A percentile compares a stretch with the other conserved stretches of the same genome.
These are phyloP conservation scores for Cygnus buccinator DNA, from an alignment of 2,113 vertebrate species.

Conservation along the genomic window DNA sequence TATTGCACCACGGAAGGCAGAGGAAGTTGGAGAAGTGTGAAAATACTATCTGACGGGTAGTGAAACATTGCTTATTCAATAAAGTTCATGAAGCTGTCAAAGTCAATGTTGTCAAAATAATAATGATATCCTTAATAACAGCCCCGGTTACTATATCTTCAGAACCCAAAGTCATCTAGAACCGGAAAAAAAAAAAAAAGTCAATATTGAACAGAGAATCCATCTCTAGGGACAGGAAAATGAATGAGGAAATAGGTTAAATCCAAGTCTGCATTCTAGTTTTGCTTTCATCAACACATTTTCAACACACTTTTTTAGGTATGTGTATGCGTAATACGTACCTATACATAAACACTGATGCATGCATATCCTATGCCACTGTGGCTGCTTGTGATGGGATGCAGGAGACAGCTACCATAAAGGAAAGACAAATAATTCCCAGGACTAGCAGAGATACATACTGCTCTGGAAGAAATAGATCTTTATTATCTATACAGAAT, in stretches of 20 bases:
- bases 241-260: not conserved
- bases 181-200: not conserved
- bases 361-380: not conserved
- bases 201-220: not conserved
- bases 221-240: not conserved
- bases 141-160: not conserved
- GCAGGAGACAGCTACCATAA: not conserved
- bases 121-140: not conserved
- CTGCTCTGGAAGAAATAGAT: not conserved
- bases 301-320: not conserved
- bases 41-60: not conserved
- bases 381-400: not conserved
- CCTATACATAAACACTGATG: not conserved
- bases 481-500: not conserved
- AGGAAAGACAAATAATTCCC: not conserved
- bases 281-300: not conserved
- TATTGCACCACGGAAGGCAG: not conserved
- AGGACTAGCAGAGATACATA: not conserved
- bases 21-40: not conserved
- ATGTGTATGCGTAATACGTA: not conserved
- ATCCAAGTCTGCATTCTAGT: not conserved
- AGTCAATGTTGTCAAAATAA: not conserved
- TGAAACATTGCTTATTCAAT: not conserved
- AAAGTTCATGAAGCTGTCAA: conserved; percentile 12
- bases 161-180: not conserved